Evolutionary conservation across 2,113 vertebrate genomes (phyloP).

Genomic region (Zootoca vivipara): DNA sequence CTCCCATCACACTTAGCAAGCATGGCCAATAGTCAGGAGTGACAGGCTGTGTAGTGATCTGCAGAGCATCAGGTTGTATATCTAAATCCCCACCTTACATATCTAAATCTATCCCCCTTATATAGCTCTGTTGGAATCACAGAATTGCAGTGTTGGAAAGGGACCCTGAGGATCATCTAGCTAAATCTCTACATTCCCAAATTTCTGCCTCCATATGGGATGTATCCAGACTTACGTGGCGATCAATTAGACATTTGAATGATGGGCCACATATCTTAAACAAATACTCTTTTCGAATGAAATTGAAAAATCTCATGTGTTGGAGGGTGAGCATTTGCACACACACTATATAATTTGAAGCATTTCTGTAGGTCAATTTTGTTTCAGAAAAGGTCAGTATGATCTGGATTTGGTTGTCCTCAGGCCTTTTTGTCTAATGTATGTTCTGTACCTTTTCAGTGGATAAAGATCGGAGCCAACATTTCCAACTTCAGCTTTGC

Average conservation of each 20-base stretch:
- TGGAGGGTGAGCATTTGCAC: background rate
- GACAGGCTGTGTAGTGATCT: too few relatives aligned
- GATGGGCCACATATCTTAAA: background rate
- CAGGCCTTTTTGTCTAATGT: conserved; percentile 1
- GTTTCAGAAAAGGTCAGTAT: background rate
- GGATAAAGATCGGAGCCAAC: conserved; percentile 97
- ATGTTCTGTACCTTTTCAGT: conserved; percentile 75
- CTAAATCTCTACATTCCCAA: background rate
- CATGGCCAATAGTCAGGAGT: too few relatives aligned
- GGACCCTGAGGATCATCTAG: too few relatives aligned
- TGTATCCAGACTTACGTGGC: background rate
- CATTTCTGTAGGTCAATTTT: background rate
- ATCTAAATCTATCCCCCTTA: background rate
- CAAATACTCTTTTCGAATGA: background rate
- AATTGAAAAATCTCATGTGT: background rate
- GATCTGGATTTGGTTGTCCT: conserved; percentile 1
- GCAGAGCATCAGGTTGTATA: too few relatives aligned
- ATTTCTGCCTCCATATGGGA: background rate
- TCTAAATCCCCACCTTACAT: background rate
- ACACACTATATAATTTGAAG: background rate
- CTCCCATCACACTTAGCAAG: too few relatives aligned
- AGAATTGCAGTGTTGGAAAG: too few relatives aligned
- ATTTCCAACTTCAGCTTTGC: conserved; percentile 95
- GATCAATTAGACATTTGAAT: background rate
- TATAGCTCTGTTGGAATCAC: too few relatives aligned